Conservation (phyloP, 2,113 vertebrate species). For the Tauraco erythrolophus region DNA sequence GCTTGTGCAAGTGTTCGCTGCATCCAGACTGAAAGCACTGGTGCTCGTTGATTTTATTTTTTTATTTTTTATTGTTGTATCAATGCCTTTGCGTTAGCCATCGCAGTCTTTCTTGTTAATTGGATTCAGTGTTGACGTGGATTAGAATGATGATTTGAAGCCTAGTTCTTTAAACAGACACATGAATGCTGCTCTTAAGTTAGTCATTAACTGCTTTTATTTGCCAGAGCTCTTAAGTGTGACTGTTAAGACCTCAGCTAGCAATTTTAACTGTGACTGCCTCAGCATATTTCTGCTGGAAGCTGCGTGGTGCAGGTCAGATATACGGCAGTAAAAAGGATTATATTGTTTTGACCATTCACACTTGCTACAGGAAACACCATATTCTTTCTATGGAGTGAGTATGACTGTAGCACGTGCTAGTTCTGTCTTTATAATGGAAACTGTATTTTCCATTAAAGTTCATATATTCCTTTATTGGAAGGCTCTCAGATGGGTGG, state of each 20-base stretch:
- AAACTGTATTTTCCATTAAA: background rate
- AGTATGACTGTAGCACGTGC: background rate
- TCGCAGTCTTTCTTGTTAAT: background rate
- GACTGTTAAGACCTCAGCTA: background rate
- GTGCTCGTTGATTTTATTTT: background rate
- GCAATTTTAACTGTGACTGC: background rate
- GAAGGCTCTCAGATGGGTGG: background rate
- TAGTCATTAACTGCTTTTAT: background rate
- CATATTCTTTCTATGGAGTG: background rate
- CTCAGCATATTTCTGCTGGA: background rate
- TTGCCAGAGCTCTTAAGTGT: background rate
- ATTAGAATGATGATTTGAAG: background rate
- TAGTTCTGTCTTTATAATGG: background rate
- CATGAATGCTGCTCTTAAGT: background rate
- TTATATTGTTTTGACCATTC: background rate
- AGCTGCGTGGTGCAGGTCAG: background rate
- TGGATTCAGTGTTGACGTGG: background rate
- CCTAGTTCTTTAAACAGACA: background rate
- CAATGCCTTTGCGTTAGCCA: background rate
- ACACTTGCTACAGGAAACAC: background rate
- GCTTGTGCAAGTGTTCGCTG: background rate
- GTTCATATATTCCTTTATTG: background rate
- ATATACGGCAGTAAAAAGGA: background rate
- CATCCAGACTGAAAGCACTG: background rate
- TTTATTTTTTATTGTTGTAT: background rate